Evolutionary conservation across 2,888 invertebrate species (phyloP), one percentile per base, ranked within the genome.

Genomic region (Ypsolopha sequella): DNA sequence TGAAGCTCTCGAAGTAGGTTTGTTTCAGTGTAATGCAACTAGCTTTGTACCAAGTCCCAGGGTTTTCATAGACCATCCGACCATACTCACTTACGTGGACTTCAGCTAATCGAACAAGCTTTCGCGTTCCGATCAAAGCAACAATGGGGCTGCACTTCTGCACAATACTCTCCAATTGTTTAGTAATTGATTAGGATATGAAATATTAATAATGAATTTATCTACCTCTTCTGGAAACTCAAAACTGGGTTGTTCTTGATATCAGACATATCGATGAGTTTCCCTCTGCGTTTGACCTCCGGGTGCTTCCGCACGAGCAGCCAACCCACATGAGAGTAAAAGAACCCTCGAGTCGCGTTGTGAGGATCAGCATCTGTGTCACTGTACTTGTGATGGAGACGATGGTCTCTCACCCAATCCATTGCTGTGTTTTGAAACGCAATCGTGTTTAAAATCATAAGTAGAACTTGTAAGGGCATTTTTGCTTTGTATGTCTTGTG

Each of bases 291-390:
- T 58, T 80, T 90, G 10, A 95, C 92, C 53, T 92, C 91, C 0
- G 92, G 91, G 63, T 95, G 94, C 72, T 95, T 95, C 53, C 88
- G 88, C 56, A 89, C 89, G 50, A 95, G 66, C 41, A 95, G 75
- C 95, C 95, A 95, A n/a, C 95, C 95, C 50, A 95, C 85, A 68
- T 95, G 95, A 0, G 94, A 88, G 71, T 93, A 95, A 84, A 95
- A 95, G 74, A 95, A 93, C n/a, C 95, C 95, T 41, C 93, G 80
- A 13, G 64, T 89, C 3, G 92, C 91, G 64, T 93, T 92, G 66
- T 93, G 92, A 0, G 93, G 93, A 69, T 93, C 93, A 1, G 92
- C 92, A 64, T 93, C 88, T 0, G 93, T 93, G 65, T 93, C 93
- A 54, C 89, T 90, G 80, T 88, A 93, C 65, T 92, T 93, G 76